Evolutionary conservation across 2,797 vertebrate species (phyloP).

Genomic region (Semotilus atromaculatus): DNA sequence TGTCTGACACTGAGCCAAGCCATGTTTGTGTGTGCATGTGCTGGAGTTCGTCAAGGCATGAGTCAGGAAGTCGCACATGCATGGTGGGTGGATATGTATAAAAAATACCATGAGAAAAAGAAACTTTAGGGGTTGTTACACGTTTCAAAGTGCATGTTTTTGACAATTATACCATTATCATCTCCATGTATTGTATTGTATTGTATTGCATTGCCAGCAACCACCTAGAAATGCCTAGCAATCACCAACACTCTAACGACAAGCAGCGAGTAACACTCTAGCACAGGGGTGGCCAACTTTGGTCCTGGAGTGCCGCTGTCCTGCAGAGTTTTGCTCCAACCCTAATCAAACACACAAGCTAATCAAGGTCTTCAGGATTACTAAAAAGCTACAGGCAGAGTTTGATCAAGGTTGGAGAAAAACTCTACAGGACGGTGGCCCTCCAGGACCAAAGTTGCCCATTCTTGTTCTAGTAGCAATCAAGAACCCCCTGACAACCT

Average conservation of each 20-base stretch:
- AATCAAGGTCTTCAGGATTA: not conserved
- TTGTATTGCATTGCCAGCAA: too few species aligned
- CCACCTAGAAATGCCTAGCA: not conserved
- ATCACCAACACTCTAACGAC: not conserved
- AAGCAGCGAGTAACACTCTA: not conserved
- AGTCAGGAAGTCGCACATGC: not conserved
- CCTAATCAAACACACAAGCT: not conserved
- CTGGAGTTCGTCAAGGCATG: not conserved
- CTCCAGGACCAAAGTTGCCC: too few species aligned
- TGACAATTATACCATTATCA: not conserved
- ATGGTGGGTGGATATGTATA: not conserved
- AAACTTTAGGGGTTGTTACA: not conserved
- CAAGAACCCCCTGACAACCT: not conserved
- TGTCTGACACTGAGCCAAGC: conserved; percentile 17
- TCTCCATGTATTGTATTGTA: not conserved
- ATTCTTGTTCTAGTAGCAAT: too few species aligned
- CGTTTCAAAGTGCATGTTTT: not conserved
- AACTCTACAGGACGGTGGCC: not conserved
- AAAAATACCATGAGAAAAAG: not conserved
- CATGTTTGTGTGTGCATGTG: conserved; percentile 31
- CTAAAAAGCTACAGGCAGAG: too few species aligned
- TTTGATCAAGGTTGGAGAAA: not conserved
- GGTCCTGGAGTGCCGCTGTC: not conserved
- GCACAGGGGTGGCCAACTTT: not conserved
- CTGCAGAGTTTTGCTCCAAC: not conserved